Evolutionary conservation across 1,140 invertebrate genomes (phyloP).

Genomic region (Chrysomallon squamiferum): DNA sequence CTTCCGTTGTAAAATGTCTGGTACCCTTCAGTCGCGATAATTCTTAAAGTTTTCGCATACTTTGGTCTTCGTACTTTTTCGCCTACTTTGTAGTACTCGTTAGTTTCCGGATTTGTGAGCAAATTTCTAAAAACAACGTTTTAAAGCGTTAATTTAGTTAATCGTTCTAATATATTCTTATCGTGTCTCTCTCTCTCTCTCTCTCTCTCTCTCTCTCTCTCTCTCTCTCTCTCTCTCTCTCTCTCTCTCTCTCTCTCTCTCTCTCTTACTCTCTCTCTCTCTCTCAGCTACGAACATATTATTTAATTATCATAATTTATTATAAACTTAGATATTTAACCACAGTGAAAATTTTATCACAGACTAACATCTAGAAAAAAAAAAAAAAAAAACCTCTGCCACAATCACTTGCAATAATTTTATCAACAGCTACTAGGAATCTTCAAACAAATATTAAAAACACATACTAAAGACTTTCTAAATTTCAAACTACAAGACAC

Average conservation of each 20-base stretch:
- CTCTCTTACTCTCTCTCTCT: not conserved
- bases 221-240: too few species aligned
- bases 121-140: too few species aligned
- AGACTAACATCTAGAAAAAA: not conserved
- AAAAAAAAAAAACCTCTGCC: not conserved
- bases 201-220: too few species aligned
- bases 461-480: too few species aligned
- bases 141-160: too few species aligned
- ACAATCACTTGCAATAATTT: not conserved
- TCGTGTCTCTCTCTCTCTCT: too few species aligned
- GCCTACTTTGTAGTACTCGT: slow-evolving; percentile 41
- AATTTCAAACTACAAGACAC: too few species aligned
- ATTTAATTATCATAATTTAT: not conserved
- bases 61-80: slow-evolving; percentile 33
- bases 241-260: too few species aligned
- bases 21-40: slow-evolving; percentile 40
- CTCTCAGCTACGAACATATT: not conserved
- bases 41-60: slow-evolving; percentile 34
- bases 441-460: too few species aligned
- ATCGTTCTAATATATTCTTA: too few species aligned
- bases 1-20: slow-evolving; percentile 49
- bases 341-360: not conserved
- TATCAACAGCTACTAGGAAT: too few species aligned
- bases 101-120: too few species aligned
- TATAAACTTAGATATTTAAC: not conserved